Evolutionary conservation across 2,888 invertebrate genomes (phyloP), one percentile per base, ranked within the genome.

Genomic region (Octonoba sinensis): DNA sequence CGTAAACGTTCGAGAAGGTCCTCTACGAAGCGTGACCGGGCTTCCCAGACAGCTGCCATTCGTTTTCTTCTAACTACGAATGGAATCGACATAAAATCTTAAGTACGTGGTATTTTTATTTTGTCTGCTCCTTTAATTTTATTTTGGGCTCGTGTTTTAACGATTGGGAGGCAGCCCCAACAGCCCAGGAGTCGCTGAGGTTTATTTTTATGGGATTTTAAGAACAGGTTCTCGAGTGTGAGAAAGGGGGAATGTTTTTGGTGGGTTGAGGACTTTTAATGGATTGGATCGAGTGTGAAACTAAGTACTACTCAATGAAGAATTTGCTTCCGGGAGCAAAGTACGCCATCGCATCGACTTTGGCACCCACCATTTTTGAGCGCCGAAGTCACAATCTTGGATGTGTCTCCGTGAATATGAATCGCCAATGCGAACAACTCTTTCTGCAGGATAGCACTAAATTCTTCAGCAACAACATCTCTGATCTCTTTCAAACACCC

Each of bases 71-170:
- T 79, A 66, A 67, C 66, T 71, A 66, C 66, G 27, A 49, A 66
- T 60, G 22, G 77, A 44, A 73, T 62, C 54, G 18, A 62, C 73
- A 73, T 81, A 81, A 81, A 81, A 74, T 67, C 79, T 69, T 59
- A 81, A 81, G 79, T 81, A 81, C 73, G 73, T 81, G 79, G 79
- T 67, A 67, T 71, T 73, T 81, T 69, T 81, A 73, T 81, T 73
- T 57, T 56, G 22, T 69, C 70, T 44, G n/a, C 76, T 65, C 60
- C 67, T 81, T 62, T 81, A 81, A 81, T 81, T 81, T 81, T 81
- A 81, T 81, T 81, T 81, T 67, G 24, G 60, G 46, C 47, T 44
- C 51, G 60, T 72, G 78, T 71, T 79, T 79, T 79, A 79, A 79
- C 78, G 78, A 72, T 54, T 59, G 22, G 73, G 46, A 44, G 22